Evolutionary conservation across 2,113 vertebrate species (phyloP).

Genomic region (Chlorodrepanis virens): DNA sequence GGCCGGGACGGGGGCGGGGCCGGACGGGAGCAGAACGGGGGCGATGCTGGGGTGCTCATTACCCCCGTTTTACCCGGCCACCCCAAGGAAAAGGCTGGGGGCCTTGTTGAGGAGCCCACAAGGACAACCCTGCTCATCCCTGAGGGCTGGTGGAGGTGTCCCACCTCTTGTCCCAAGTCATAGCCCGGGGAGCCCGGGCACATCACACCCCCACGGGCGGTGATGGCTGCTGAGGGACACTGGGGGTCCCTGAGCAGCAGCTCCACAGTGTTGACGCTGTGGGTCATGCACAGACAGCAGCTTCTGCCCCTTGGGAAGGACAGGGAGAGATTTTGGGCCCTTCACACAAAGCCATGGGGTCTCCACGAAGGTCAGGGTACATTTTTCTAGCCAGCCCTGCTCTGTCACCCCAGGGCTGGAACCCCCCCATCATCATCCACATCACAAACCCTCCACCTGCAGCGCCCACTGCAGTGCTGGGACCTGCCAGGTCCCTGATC

Average conservation of each 20-base stretch:
- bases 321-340: not conserved
- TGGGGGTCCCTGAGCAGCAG: not conserved
- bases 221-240: not conserved
- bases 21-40: not conserved
- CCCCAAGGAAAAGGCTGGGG: rapidly evolving
- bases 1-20: not conserved
- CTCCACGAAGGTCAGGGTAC: rapidly evolving
- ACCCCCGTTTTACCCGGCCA: rapidly evolving
- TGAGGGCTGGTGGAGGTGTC: not conserved
- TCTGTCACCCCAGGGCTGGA: too few relatives aligned
- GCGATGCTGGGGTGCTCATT: not conserved
- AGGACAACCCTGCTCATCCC: not conserved
- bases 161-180: not conserved
- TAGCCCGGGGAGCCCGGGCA: rapidly evolving
- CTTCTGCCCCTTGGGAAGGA: not conserved
- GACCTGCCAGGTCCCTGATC: not conserved
- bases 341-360: not conserved
- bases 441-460: rapidly evolving
- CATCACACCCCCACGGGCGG: rapidly evolving
- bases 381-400: not conserved
- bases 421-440: rapidly evolving
- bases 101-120: rapidly evolving
- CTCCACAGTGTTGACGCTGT: rapidly evolving
- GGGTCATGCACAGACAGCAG: rapidly evolving
- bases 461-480: not conserved